Percentiles rank a stretch among this genome's conserved stretches.
These are phyloP conservation scores for Arctocebus calabarensis DNA, from an alignment of 2,797 vertebrate species.

Conservation along the genomic window DNA sequence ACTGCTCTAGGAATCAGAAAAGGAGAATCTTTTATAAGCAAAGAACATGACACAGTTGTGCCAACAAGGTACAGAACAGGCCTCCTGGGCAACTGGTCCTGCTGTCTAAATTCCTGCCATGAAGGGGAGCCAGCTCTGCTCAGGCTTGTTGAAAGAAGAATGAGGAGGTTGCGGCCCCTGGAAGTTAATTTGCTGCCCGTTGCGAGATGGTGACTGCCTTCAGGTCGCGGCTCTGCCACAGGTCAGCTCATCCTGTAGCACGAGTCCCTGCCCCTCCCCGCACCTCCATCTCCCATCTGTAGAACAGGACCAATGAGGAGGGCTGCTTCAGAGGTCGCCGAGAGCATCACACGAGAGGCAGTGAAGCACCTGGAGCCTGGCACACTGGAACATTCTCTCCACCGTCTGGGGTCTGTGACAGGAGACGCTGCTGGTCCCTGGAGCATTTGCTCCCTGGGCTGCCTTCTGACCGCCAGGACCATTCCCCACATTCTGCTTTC, in stretches of 20 bases:
- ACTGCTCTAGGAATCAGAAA: background rate
- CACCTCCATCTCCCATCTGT: rapidly evolving
- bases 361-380: rapidly evolving
- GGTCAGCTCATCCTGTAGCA: rapidly evolving
- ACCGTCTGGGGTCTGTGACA: background rate
- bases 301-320: rapidly evolving
- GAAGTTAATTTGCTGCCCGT: background rate
- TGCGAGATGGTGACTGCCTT: background rate
- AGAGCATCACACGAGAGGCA: rapidly evolving
- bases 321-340: background rate
- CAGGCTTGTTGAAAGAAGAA: background rate
- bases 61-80: too few species aligned
- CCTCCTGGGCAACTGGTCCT: rapidly evolving
- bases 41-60: too few species aligned
- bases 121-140: background rate
- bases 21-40: background rate
- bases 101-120: rapidly evolving
- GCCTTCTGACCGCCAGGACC: background rate
- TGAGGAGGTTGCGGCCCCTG: background rate
- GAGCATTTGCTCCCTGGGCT: background rate
- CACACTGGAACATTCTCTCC: background rate
- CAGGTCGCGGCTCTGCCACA: background rate
- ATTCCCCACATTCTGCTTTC: background rate
- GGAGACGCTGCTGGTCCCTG: rapidly evolving
- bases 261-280: background rate